Percentiles rank a stretch among this genome's conserved stretches.
phyloP scores from a whole-genome alignment of 2,113 vertebrate genomes.

The Carettochelys insculpta region DNA sequence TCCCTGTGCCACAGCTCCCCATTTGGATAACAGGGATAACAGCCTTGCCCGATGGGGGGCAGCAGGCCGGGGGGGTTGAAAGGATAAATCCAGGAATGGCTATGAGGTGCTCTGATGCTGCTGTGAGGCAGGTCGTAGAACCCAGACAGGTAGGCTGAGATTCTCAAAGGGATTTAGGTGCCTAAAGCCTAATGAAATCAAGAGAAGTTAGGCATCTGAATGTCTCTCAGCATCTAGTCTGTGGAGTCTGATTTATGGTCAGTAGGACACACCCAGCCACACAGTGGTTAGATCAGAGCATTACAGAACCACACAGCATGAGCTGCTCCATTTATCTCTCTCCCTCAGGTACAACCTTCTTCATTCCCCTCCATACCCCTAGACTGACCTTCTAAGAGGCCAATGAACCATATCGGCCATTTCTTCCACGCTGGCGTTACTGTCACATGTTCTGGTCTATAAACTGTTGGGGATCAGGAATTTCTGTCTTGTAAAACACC shows the following conservation, averaged over 20 bases:
- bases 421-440: background rate
- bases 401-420: background rate
- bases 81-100: background rate
- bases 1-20: background rate
- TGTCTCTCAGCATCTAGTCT: no score
- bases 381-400: background rate
- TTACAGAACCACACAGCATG: background rate
- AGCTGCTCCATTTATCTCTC: background rate
- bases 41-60: no score
- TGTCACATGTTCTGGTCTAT: background rate
- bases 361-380: background rate
- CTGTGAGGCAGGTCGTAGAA: background rate
- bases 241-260: background rate
- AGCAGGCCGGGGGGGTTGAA: background rate
- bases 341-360: background rate
- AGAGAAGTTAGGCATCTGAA: no score
- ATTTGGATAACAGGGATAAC: background rate
- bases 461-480: background rate
- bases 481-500: conserved; percentile 1
- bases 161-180: background rate
- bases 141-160: background rate
- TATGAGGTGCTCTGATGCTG: background rate
- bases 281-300: background rate
- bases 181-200: background rate
- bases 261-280: background rate